Evolutionary conservation across 2,797 vertebrate species (phyloP), one percentile per base, ranked within the genome.

Genomic region (Labroides dimidiatus): DNA sequence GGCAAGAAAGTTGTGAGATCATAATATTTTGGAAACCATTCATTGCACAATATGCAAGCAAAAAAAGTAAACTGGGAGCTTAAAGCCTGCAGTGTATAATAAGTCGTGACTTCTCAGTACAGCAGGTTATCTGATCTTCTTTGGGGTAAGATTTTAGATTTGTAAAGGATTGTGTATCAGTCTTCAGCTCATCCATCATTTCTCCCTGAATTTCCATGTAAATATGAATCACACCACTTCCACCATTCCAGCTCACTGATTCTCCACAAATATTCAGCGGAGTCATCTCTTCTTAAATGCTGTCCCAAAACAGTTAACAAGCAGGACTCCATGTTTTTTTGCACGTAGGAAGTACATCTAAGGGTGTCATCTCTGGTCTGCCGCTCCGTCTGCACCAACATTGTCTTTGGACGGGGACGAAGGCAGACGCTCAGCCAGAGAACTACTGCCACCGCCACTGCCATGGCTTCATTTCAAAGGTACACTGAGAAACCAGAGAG

Each of bases 371-470:
- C 82, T 83, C 77, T 58, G 77, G 75, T 88, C 74, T 88, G 86
- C 80, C 85, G 52, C 70, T 82, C 69, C 64, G 87, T 90, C 84
- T 92, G 90, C 84, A 87, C 91, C 87, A 93, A 91, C 89, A 90
- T 93, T 95, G 91, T 92, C 84, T 93, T 94, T 93, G 92, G 92
- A 92, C 15, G 17, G 57, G 72, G 78, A 57, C 68, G 37, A 24
- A 73, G 62, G 60, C 50, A 4, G 54, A 48, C 30, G 3, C 75
- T 72, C 65, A 72, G 77, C 72, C 80, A 77, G 78, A 80, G 71
- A 72, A 39, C 86, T 81, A 76, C 79, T 80, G 79, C 82, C 69
- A 63, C 84, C 60, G 80, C 87, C 80, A 75, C 88, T 72, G 88
- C 84, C 85, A 74, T 77, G 89, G 84, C 84, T 89, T 84, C 82